A percentile compares a stretch with the other conserved stretches of the same genome.
Evolutionary conservation across 1,140 invertebrate species (phyloP).

Genomic region (Cotesia chilonis): DNA sequence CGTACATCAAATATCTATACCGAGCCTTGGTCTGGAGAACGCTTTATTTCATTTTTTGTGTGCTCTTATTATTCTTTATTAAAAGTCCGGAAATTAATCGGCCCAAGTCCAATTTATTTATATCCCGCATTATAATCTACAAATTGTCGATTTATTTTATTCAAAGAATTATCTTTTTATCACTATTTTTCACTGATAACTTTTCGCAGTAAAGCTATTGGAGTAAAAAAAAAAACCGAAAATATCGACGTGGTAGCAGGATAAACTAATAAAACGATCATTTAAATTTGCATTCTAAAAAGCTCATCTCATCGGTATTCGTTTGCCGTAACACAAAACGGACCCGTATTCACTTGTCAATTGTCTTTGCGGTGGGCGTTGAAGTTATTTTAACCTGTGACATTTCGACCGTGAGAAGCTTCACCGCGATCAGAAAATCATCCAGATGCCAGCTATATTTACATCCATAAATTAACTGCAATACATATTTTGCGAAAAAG

Average conservation of each 20-base stretch:
- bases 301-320: not conserved
- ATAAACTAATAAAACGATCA: not conserved
- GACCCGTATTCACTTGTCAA: not conserved
- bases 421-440: not conserved
- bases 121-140: not conserved
- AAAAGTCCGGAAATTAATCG: conserved; percentile 8
- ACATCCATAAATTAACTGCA: not conserved
- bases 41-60: not conserved
- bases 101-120: not conserved
- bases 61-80: not conserved
- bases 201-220: too few relatives aligned
- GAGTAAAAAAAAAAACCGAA: not conserved
- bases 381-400: conserved; percentile 26
- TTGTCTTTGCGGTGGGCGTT: conserved; percentile 6
- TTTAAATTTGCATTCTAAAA: conserved; percentile 9
- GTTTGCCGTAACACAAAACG: not conserved
- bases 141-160: not conserved
- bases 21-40: not conserved
- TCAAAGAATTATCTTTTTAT: not conserved
- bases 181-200: not conserved
- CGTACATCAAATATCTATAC: not conserved
- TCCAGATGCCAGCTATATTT: not conserved
- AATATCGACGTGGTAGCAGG: not conserved
- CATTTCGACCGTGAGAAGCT: conserved; percentile 8
- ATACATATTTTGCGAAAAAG: not conserved